Evolutionary conservation across 2,797 vertebrate genomes (phyloP).

Genomic region (Peromyscus aztecus): DNA sequence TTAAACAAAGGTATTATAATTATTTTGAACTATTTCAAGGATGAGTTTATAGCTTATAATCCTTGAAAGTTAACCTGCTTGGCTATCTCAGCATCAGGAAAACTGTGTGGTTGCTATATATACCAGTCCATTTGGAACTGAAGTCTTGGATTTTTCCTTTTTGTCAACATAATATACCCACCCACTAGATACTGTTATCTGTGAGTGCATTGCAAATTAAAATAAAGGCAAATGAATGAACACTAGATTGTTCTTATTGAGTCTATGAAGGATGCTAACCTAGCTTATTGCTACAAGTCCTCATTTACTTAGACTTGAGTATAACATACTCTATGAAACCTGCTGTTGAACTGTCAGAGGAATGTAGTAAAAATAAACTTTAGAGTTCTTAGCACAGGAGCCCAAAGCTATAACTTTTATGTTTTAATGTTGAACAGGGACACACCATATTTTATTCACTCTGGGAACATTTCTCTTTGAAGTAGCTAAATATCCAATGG

Average conservation of each 20-base stretch:
- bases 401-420: background rate
- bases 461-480: background rate
- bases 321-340: background rate
- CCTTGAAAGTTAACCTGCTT: background rate
- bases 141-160: background rate
- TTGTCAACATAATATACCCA: background rate
- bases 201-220: background rate
- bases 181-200: background rate
- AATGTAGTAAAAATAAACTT: conserved; percentile 5
- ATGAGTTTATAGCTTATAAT: background rate
- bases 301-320: background rate
- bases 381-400: background rate
- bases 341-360: background rate
- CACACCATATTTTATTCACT: background rate
- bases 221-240: background rate
- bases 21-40: background rate
- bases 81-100: background rate
- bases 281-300: background rate
- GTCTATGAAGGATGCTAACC: background rate
- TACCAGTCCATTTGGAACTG: background rate
- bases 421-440: background rate
- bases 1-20: background rate
- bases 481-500: background rate
- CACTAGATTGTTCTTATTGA: background rate
- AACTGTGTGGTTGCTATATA: background rate